Conservation (phyloP, 1,140 invertebrate genomes). For the Acromyrmex charruanus region DNA sequence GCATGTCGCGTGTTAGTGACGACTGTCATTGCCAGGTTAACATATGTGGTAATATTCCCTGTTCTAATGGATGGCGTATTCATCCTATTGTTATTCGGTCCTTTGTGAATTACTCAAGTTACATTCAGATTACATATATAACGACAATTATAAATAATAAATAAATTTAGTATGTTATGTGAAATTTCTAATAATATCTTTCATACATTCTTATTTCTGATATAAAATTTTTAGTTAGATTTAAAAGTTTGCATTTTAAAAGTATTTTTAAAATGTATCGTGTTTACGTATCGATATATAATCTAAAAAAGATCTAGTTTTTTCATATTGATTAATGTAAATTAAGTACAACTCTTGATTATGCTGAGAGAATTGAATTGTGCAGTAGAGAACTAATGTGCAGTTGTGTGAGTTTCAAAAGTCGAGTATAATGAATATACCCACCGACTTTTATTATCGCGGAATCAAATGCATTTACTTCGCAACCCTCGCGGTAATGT, state of each 20-base stretch:
- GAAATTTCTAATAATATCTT: neutral
- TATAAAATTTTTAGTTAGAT: neutral
- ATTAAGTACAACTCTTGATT: neutral
- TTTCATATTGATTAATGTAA: neutral
- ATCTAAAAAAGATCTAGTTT: neutral
- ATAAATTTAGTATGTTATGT: neutral
- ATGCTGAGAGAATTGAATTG: slow-evolving; percentile 1
- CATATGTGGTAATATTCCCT: slow-evolving; percentile 36
- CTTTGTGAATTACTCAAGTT: neutral
- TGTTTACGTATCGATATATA: neutral
- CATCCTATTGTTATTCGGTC: neutral
- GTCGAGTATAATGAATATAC: neutral
- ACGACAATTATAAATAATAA: too few relatives aligned
- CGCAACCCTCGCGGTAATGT: neutral
- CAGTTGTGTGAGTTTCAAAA: neutral
- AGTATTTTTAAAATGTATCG: neutral
- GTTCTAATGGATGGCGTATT: neutral
- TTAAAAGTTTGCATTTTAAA: neutral
- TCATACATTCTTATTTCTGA: neutral
- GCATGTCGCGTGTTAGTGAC: slow-evolving; percentile 70
- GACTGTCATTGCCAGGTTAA: slow-evolving; percentile 77
- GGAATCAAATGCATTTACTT: slow-evolving; percentile 8
- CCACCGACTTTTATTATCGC: slow-evolving; percentile 1
- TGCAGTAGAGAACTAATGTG: neutral
- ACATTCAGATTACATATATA: neutral